A percentile compares a stretch with the other conserved stretches of the same genome.
Evolutionary conservation across 1,140 invertebrate species (phyloP).

Genomic region (Teleogryllus occipitalis): DNA sequence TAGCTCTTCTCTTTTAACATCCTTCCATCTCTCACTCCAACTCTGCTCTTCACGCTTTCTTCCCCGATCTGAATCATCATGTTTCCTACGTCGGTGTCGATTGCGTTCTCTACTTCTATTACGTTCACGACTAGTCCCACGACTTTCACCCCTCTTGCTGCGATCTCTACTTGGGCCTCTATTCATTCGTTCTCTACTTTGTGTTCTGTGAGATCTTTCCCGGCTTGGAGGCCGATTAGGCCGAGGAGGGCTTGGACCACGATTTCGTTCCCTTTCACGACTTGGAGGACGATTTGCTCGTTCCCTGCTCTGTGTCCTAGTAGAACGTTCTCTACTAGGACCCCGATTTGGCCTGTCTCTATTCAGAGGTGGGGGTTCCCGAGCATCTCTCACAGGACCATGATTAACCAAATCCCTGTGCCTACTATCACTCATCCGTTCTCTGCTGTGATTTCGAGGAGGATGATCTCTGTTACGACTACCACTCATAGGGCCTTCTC

Average conservation of each 20-base stretch:
- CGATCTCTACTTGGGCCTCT: slow-evolving; percentile 12
- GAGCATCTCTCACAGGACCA: not conserved
- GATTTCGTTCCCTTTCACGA: not conserved
- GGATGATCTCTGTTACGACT: not conserved
- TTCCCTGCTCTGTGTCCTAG: slow-evolving; percentile 10
- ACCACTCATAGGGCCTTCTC: not conserved
- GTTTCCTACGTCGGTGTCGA: not conserved
- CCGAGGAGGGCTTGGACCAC: not conserved
- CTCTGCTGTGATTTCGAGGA: not conserved
- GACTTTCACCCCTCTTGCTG: not conserved
- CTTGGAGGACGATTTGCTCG: slow-evolving; percentile 6
- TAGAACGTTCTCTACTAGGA: slow-evolving; percentile 12
- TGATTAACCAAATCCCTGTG: not conserved
- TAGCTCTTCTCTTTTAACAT: not conserved
- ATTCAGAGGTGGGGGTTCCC: not conserved
- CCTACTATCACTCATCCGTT: not conserved
- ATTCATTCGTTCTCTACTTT: slow-evolving; percentile 11
- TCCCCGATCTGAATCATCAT: not conserved
- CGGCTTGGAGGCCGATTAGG: not conserved
- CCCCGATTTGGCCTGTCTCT: slow-evolving; percentile 13
- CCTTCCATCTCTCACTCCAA: not conserved
- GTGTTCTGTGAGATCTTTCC: not conserved
- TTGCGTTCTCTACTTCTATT: not conserved
- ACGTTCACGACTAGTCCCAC: not conserved
- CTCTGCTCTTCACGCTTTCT: not conserved